These are phyloP conservation scores for Umimayanthus kanabou DNA, from an alignment of 92 coral and sea anemone species.

Conservation along the genomic window DNA sequence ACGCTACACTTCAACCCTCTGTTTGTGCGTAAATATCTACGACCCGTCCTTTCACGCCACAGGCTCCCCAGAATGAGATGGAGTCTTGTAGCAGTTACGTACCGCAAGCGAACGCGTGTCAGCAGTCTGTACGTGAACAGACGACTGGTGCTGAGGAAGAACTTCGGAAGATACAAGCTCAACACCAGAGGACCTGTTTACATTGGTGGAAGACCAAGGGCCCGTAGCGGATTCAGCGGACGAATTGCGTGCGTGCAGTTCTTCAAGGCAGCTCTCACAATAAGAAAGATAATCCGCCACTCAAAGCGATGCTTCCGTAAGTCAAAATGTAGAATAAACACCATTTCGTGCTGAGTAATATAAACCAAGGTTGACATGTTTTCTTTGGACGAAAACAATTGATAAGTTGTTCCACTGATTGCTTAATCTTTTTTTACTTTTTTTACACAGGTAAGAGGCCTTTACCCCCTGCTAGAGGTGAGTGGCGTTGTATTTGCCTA, in stretches of 20 bases:
- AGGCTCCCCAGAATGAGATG: constrained; percentile 52
- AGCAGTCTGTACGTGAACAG: constrained; percentile 59
- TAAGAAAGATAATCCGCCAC: not conserved
- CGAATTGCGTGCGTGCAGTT: constrained; percentile 22
- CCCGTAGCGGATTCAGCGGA: constrained; percentile 23
- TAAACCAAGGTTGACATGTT: not conserved
- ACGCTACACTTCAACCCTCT: constrained; percentile 41
- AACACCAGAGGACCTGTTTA: constrained; percentile 27
- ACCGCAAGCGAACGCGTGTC: constrained; percentile 50
- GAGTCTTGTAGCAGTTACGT: constrained; percentile 70
- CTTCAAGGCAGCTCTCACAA: not conserved
- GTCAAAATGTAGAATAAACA: not conserved
- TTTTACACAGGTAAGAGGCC: too few relatives aligned
- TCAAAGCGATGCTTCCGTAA: constrained; percentile 14
- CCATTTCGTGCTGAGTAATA: not conserved
- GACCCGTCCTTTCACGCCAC: constrained; percentile 46
- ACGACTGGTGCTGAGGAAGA: constrained; percentile 2
- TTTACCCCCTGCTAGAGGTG: too few relatives aligned
- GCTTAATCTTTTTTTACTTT: too few relatives aligned
- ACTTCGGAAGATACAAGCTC: constrained; percentile 14
- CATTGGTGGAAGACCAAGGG: not conserved
- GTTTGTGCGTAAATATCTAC: constrained; percentile 54
- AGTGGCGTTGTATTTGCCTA: too few relatives aligned
- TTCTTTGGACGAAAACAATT: too few relatives aligned
- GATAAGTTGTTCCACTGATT: too few relatives aligned